Base-by-base conservation (phyloP, 1,140 invertebrate species). In the Stegodyphus mimosarum region DNA sequence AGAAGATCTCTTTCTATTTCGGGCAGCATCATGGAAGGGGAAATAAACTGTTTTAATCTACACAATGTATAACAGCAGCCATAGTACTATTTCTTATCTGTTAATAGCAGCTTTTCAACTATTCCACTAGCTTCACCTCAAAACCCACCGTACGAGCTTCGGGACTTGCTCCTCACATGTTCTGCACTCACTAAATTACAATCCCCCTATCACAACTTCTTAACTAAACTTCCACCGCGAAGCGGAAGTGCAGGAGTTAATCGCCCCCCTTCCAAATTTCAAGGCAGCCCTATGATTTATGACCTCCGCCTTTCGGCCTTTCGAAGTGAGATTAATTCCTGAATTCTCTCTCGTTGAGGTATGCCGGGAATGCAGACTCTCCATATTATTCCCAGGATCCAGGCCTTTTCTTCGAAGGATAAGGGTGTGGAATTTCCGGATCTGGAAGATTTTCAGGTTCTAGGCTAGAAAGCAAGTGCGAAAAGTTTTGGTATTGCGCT, bases 201-300 rank as follows among this genome's bases (percentile, higher is more conserved):
- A 60, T 66, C 11, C n/a, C n/a, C 55, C 33, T 48, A n/a, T 49
- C 48, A 18, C 48, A 76, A 76, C 55, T 76, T 76, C 74, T 76
- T 76, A 76, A 76, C 74, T 76, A 76, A 55, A n/a, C 74, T 49
- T 50, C 74, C 49, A 7, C 74, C 49, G 66, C 63, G 55, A 60
- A 55, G 66, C 74, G 60, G 74, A 76, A 76, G 66, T 76, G 63
- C 74, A 76, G 55, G 55, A 76, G 74, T 76, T 76, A 76, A 76
- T 76, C 74, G 74, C 60, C 60, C 33, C 33, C 13, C 60, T 49
- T 7, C 33, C 55, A 60, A 51, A 66, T 76, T 76, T 64, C 51
- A 74, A 76, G 74, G 74, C 74, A 76, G 74, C 74, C 15, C 74
- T 76, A 76, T 76, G 74, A 76, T 76, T 76, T 76, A 76, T 60